Percentiles rank a stretch among this genome's conserved stretches.
phyloP scores from a whole-genome alignment of 1,140 invertebrate genomes.

The Mactra quadrangularis region DNA sequence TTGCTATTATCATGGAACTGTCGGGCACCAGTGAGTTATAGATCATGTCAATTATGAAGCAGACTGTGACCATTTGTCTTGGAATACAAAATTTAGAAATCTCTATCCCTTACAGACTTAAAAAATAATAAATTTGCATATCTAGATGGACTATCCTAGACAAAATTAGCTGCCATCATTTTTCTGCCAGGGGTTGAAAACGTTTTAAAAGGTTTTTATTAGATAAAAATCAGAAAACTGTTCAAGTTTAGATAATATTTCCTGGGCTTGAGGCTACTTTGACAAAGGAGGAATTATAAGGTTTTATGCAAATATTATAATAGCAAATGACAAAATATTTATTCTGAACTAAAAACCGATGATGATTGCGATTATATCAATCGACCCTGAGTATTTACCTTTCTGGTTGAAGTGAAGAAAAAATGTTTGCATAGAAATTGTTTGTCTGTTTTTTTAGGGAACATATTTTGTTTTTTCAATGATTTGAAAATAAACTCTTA shows the following conservation, averaged over 20 bases:
- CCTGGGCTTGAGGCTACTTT: not conserved
- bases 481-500: too few relatives aligned
- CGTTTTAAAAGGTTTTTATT: not conserved
- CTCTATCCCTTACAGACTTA: not conserved
- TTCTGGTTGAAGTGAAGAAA: too few relatives aligned
- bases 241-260: constrained; percentile 14
- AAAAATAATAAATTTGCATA: constrained; percentile 32
- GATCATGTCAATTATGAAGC: constrained; percentile 15
- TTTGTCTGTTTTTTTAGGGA: too few relatives aligned
- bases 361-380: too few relatives aligned
- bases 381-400: too few relatives aligned
- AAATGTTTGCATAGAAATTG: too few relatives aligned
- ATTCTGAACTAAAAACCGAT: not conserved
- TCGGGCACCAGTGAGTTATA: too few relatives aligned
- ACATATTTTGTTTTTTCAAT: too few relatives aligned
- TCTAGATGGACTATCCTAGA: not conserved
- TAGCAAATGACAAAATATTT: constrained; percentile 21
- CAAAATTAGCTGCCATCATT: constrained; percentile 1
- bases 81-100: constrained; percentile 9
- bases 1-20: too few relatives aligned
- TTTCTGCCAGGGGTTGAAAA: not conserved
- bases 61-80: constrained; percentile 31
- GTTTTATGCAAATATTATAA: constrained; percentile 37
- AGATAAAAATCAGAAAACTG: constrained; percentile 34
- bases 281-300: not conserved